phyloP scores from a whole-genome alignment of 2,797 vertebrate genomes.

The Hippoglossus hippoglossus region DNA sequence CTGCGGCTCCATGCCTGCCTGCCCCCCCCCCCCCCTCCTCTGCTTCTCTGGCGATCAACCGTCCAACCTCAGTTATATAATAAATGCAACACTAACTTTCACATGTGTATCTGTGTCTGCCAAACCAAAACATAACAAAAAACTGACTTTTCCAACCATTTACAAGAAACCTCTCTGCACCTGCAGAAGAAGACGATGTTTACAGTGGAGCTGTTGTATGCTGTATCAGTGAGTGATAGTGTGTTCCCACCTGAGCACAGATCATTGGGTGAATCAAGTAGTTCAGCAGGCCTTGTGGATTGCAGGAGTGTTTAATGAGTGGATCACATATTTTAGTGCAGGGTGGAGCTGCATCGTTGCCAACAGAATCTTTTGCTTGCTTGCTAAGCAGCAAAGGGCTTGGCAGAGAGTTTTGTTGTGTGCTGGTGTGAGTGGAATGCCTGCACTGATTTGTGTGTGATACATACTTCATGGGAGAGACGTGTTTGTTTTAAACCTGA shows the following conservation, averaged over 20 bases:
- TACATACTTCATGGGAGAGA: not conserved
- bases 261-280: not conserved
- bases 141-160: not conserved
- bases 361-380: conserved; percentile 21
- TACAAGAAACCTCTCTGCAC: not conserved
- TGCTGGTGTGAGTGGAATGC: conserved; percentile 11
- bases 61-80: too few species aligned
- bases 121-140: too few species aligned
- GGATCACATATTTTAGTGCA: conserved; percentile 15
- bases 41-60: too few species aligned
- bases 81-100: too few species aligned
- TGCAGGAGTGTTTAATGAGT: not conserved
- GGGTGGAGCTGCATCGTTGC: conserved; percentile 10
- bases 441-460: conserved; percentile 2
- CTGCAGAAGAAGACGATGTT: not conserved
- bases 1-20: too few species aligned
- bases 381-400: conserved; percentile 16
- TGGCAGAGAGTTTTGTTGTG: conserved; percentile 2
- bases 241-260: not conserved
- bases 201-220: not conserved
- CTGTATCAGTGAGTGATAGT: not conserved
- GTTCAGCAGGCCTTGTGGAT: not conserved
- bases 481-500: conserved; percentile 47
- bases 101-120: too few species aligned
- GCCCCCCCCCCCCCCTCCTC: too few species aligned